phyloP scores from a whole-genome alignment of 2,797 vertebrate genomes.

The Micrastur ruficollis region DNA sequence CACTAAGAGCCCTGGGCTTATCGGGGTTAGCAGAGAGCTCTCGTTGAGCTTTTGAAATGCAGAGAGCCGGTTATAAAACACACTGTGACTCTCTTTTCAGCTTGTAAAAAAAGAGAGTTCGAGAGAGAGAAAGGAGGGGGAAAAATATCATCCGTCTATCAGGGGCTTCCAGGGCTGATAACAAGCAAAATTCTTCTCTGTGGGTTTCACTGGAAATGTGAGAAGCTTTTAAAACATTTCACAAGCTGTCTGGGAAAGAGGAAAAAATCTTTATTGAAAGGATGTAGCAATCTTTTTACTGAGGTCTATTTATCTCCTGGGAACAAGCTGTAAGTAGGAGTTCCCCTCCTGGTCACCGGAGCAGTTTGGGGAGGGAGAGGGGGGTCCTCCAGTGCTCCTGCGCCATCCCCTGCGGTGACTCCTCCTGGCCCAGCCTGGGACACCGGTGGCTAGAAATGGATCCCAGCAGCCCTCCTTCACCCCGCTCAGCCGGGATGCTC shows the following conservation, averaged over 20 bases:
- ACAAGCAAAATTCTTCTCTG: slow-evolving; percentile 81
- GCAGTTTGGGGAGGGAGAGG: background rate
- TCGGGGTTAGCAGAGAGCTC: slow-evolving; percentile 83
- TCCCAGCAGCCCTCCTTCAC: background rate
- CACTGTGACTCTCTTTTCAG: slow-evolving; percentile 80
- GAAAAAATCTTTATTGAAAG: slow-evolving; percentile 83
- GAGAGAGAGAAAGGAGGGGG: slow-evolving; percentile 62
- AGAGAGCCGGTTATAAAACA: slow-evolving; percentile 81
- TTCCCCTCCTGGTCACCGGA: slow-evolving; percentile 62
- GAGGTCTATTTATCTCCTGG: slow-evolving; percentile 79
- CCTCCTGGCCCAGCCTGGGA: background rate
- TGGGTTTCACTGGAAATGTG: slow-evolving; percentile 80
- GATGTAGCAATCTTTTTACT: slow-evolving; percentile 81
- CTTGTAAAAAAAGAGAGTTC: slow-evolving; percentile 65
- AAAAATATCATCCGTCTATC: slow-evolving; percentile 80
- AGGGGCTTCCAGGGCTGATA: slow-evolving; percentile 83
- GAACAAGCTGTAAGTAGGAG: slow-evolving; percentile 75
- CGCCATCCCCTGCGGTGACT: background rate
- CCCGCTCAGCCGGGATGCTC: accelerated
- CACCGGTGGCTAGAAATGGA: background rate
- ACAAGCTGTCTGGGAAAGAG: slow-evolving; percentile 80
- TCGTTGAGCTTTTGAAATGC: slow-evolving; percentile 83
- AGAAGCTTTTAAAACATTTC: slow-evolving; percentile 83
- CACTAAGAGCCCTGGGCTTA: slow-evolving; percentile 84
- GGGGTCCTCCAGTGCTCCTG: background rate